These are phyloP conservation scores for Tipula helvola DNA, from an alignment of 2,888 invertebrate genomes.

Conservation along the genomic window DNA sequence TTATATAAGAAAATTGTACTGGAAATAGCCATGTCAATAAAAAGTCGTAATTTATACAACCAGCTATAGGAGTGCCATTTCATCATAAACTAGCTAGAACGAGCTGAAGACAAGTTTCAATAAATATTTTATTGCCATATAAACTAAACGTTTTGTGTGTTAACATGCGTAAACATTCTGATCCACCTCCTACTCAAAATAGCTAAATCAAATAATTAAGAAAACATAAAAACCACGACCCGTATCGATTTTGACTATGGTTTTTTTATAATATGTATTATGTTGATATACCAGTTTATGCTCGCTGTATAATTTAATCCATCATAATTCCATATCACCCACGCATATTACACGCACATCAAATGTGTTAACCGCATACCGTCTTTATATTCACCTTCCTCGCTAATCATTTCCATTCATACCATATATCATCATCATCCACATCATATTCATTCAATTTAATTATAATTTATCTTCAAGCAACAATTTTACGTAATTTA, in stretches of 20 bases:
- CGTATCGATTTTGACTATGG: not conserved
- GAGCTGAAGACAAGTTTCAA: not conserved
- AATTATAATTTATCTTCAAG: constrained; percentile 4
- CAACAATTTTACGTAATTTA: not conserved
- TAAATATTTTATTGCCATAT: not conserved
- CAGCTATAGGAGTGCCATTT: not conserved
- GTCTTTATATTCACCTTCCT: not conserved
- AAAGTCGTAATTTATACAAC: not conserved
- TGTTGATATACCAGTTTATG: not conserved
- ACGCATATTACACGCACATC: not conserved
- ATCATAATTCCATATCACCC: not conserved
- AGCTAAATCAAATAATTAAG: not conserved
- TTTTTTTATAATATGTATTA: too few species aligned
- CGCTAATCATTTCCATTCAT: not conserved
- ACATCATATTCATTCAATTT: not conserved
- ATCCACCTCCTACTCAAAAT: not conserved
- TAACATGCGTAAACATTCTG: not conserved
- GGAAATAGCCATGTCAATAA: not conserved
- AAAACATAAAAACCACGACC: not conserved
- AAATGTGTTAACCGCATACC: not conserved
- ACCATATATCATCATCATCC: not conserved
- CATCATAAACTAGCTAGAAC: not conserved
- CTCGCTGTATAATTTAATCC: not conserved
- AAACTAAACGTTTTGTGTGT: not conserved
- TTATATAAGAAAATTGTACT: not conserved